Conservation (phyloP, 2,113 vertebrate species). For the Neotragus pygmaeus region DNA sequence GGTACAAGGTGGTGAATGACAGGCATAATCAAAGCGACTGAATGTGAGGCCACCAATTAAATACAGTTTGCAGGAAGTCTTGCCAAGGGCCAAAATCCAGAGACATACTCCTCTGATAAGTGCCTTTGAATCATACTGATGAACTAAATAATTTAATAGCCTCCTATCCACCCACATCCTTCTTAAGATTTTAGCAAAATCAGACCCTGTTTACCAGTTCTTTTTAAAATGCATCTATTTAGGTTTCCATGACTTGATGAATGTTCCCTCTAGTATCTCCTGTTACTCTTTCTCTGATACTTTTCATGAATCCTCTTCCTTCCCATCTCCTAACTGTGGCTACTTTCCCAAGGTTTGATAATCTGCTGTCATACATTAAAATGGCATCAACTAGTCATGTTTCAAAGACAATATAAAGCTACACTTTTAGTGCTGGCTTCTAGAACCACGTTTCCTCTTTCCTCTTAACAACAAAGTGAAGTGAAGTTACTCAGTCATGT, state of each 20-base stretch:
- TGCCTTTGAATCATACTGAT: background rate
- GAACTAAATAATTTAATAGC: background rate
- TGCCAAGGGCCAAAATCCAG: background rate
- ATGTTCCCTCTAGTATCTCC: background rate
- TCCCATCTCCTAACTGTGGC: background rate
- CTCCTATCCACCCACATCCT: background rate
- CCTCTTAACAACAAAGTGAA: background rate
- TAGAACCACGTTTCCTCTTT: background rate
- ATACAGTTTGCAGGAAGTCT: background rate
- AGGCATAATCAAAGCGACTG: background rate
- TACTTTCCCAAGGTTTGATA: background rate
- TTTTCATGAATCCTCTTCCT: background rate
- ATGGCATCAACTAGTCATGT: background rate
- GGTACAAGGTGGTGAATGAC: background rate
- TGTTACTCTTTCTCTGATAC: background rate
- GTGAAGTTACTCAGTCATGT: no score
- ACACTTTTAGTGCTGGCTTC: background rate
- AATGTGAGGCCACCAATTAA: background rate
- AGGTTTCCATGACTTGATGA: background rate
- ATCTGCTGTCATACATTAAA: background rate
- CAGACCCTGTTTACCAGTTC: background rate
- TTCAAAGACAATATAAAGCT: background rate
- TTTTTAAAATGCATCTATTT: background rate
- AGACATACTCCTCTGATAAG: background rate
- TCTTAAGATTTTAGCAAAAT: background rate